Evolutionary conservation across 2,888 invertebrate genomes (phyloP).

Genomic region (Halictus quadricinctus): DNA sequence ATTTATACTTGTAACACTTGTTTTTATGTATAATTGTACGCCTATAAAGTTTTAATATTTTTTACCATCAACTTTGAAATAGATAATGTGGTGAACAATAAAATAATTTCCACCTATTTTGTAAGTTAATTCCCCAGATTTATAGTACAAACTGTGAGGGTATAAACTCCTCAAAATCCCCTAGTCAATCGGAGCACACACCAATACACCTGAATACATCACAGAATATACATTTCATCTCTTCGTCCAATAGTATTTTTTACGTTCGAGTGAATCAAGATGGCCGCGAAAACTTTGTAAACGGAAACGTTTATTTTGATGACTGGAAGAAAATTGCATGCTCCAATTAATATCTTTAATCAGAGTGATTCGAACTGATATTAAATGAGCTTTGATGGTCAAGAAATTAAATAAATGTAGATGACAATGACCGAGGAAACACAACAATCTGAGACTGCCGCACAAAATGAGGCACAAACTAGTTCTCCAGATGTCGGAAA

Average conservation of each 20-base stretch:
- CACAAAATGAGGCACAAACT: slow-evolving; percentile 80
- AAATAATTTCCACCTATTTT: not conserved
- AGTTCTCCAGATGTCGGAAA: slow-evolving; percentile 81
- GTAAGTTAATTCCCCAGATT: slow-evolving; percentile 35
- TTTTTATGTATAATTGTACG: too few species aligned
- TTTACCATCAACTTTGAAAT: not conserved
- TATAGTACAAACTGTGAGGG: not conserved
- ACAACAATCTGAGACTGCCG: slow-evolving; percentile 73
- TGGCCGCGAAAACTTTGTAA: slow-evolving; percentile 65
- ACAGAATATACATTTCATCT: not conserved
- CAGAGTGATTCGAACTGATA: slow-evolving; percentile 34
- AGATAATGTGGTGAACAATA: not conserved
- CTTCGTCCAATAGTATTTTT: slow-evolving; percentile 31
- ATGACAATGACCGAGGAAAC: slow-evolving; percentile 85
- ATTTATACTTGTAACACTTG: not conserved
- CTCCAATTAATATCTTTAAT: slow-evolving; percentile 44
- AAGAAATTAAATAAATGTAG: slow-evolving; percentile 48
- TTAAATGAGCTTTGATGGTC: slow-evolving; percentile 29
- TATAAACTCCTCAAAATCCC: slow-evolving; percentile 14
- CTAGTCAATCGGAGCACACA: slow-evolving; percentile 14
- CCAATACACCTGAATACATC: slow-evolving; percentile 2
- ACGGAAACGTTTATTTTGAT: slow-evolving; percentile 64
- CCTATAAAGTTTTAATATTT: not conserved
- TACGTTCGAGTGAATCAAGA: slow-evolving; percentile 51
- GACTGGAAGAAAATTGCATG: slow-evolving; percentile 62